A percentile compares a stretch with the other conserved stretches of the same genome.
Evolutionary conservation across 92 coral and sea anemone genomes (phyloP).

Genomic region (Bergia puertoricense): DNA sequence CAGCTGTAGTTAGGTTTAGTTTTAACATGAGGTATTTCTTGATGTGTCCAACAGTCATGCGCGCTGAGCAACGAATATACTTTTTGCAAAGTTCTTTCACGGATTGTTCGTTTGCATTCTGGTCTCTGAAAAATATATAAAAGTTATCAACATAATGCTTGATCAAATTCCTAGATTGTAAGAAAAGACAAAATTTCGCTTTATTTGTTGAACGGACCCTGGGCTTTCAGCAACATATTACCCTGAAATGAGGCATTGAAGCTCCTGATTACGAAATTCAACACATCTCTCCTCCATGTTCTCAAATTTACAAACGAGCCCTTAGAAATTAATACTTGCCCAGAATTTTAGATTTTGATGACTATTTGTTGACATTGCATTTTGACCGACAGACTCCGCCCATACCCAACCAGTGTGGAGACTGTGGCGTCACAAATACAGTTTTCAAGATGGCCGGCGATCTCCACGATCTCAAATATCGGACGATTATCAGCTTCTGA

Average conservation of each 20-base stretch:
- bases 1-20: slow-evolving; percentile 66
- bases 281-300: too few relatives aligned
- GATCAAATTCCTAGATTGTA: neutral
- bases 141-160: neutral
- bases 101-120: slow-evolving; percentile 33
- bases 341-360: too few relatives aligned
- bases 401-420: too few relatives aligned
- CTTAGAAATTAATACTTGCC: too few relatives aligned
- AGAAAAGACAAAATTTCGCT: neutral
- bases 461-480: too few relatives aligned
- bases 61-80: slow-evolving; percentile 75
- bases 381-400: too few relatives aligned
- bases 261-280: neutral
- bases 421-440: too few relatives aligned
- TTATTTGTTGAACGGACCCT: slow-evolving; percentile 16
- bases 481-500: too few relatives aligned
- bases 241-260: neutral
- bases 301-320: too few relatives aligned
- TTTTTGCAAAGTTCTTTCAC: slow-evolving; percentile 64
- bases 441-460: too few relatives aligned
- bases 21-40: slow-evolving; percentile 83
- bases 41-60: slow-evolving; percentile 83
- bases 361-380: too few relatives aligned
- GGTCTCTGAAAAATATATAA: slow-evolving; percentile 3
- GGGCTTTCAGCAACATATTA: neutral